These are phyloP conservation scores for Standfussiana lucernea DNA, from an alignment of 2,888 invertebrate species.

Conservation along the genomic window DNA sequence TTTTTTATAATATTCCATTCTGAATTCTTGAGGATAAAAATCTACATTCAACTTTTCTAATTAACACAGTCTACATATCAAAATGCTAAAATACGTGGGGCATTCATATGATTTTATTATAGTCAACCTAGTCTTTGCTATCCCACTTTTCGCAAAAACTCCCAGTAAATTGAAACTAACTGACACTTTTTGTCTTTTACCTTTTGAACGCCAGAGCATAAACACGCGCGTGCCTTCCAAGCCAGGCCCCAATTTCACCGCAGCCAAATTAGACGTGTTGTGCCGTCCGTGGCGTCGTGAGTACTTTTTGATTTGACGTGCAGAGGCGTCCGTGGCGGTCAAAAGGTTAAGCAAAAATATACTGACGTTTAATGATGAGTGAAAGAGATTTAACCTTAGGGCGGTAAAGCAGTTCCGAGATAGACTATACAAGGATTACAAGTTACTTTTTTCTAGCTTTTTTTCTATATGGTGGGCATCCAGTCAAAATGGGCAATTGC, in stretches of 20 bases:
- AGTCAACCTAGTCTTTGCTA: not conserved
- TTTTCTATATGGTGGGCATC: not conserved
- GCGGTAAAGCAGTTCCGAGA: not conserved
- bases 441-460: not conserved
- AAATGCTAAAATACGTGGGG: constrained; percentile 7
- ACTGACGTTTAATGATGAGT: too few relatives aligned
- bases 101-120: not conserved
- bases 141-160: not conserved
- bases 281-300: too few relatives aligned
- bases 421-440: not conserved
- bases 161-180: not conserved
- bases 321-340: too few relatives aligned
- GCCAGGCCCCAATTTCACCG: too few relatives aligned
- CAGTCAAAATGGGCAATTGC: not conserved
- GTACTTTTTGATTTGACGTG: too few relatives aligned
- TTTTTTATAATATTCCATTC: not conserved
- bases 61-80: not conserved
- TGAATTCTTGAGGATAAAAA: not conserved
- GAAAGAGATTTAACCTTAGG: not conserved
- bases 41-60: constrained; percentile 12
- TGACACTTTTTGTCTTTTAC: too few relatives aligned
- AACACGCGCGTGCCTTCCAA: too few relatives aligned
- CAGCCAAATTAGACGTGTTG: too few relatives aligned
- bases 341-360: not conserved
- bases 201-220: too few relatives aligned